Conservation (phyloP, 2,888 invertebrate genomes). For the Cyrtodaria siliqua region DNA sequence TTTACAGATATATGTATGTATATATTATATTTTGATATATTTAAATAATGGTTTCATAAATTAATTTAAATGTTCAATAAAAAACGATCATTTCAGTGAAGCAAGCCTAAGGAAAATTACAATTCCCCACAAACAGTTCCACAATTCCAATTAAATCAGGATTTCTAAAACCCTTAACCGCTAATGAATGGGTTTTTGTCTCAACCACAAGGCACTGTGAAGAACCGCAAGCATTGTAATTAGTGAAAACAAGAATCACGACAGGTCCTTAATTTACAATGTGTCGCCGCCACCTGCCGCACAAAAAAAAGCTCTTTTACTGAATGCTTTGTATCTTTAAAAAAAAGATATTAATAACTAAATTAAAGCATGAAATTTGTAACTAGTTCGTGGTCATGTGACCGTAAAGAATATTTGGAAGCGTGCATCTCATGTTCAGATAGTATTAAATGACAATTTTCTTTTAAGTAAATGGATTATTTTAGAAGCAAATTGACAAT, state of each 20-base stretch:
- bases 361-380: background rate
- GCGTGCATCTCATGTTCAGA: too few species aligned
- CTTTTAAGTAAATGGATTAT: too few species aligned
- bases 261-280: conserved; percentile 57
- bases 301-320: conserved; percentile 16
- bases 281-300: conserved; percentile 61
- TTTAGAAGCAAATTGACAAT: too few species aligned
- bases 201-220: conserved; percentile 45
- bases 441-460: too few species aligned
- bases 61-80: too few species aligned
- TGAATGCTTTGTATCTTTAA: conserved; percentile 19
- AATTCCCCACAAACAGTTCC: too few species aligned
- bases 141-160: background rate
- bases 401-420: too few species aligned
- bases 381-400: background rate
- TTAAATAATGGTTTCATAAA: too few species aligned
- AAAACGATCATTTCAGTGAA: too few species aligned
- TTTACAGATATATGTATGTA: too few species aligned
- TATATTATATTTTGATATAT: too few species aligned
- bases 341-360: background rate
- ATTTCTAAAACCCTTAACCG: conserved; percentile 1
- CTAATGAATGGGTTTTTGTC: conserved; percentile 18
- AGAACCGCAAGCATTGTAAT: conserved; percentile 46
- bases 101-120: too few species aligned
- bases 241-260: conserved; percentile 47